A percentile compares a stretch with the other conserved stretches of the same genome.
phyloP scores from a whole-genome alignment of 1,140 invertebrate species.

The Drosophila yakuba region DNA sequence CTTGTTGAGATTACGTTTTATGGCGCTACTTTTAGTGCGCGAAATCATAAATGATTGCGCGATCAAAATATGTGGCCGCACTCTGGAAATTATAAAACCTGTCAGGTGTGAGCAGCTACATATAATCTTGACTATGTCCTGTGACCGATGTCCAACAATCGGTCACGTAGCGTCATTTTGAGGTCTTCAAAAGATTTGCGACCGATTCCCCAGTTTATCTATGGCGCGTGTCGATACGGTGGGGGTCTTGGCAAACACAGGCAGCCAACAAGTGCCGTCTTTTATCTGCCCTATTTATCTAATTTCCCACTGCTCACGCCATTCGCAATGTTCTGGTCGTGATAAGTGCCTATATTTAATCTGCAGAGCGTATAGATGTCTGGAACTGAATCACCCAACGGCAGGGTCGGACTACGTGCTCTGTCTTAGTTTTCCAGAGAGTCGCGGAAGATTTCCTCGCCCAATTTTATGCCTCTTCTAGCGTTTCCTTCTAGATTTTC shows the following conservation, averaged over 20 bases:
- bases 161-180: slow-evolving; percentile 24
- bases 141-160: slow-evolving; percentile 14
- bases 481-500: neutral
- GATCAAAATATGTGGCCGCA: slow-evolving; percentile 23
- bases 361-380: neutral
- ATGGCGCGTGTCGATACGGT: slow-evolving; percentile 30
- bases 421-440: neutral
- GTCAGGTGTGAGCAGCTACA: slow-evolving; percentile 12
- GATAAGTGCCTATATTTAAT: slow-evolving; percentile 30
- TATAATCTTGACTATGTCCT: slow-evolving; percentile 5
- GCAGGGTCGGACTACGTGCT: neutral
- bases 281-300: slow-evolving; percentile 48
- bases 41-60: slow-evolving; percentile 28
- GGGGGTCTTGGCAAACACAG: slow-evolving; percentile 17
- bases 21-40: slow-evolving; percentile 19
- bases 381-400: slow-evolving; percentile 38
- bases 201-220: slow-evolving; percentile 10
- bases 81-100: slow-evolving; percentile 24
- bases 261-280: neutral
- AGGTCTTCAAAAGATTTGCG: neutral
- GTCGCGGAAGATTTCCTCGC: slow-evolving; percentile 6
- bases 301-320: slow-evolving; percentile 32
- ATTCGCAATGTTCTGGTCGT: slow-evolving; percentile 22
- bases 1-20: slow-evolving; percentile 51
- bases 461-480: slow-evolving; percentile 32